These are phyloP conservation scores for Pelodytes ibericus DNA, from an alignment of 2,797 vertebrate genomes.

Conservation along the genomic window DNA sequence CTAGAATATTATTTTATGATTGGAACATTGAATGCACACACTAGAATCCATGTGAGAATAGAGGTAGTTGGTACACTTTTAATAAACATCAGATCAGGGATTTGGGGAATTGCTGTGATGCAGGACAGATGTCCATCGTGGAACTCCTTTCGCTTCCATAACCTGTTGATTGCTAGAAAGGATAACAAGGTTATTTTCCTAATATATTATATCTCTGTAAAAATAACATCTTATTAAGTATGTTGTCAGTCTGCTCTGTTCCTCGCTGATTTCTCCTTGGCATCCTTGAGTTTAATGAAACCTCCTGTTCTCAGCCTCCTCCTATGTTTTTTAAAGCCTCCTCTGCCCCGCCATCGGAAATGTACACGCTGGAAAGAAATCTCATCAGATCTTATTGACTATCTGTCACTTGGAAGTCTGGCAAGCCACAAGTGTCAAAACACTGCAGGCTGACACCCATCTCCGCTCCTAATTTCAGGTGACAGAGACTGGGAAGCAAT, in stretches of 20 bases:
- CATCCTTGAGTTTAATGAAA: constrained; percentile 55
- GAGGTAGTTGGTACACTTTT: too few relatives aligned
- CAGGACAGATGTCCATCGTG: not conserved
- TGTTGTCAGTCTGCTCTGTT: constrained; percentile 51
- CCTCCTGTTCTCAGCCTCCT: constrained; percentile 53
- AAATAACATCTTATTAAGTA: constrained; percentile 56
- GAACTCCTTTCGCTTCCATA: constrained; percentile 14
- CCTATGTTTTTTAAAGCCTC: constrained; percentile 53
- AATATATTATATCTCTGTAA: constrained; percentile 37
- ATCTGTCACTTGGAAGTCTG: constrained; percentile 53
- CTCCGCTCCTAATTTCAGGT: constrained; percentile 53
- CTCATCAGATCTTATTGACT: constrained; percentile 57
- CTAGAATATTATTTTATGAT: too few relatives aligned
- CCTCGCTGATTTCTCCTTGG: constrained; percentile 50
- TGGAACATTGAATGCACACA: too few relatives aligned
- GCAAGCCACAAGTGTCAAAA: constrained; percentile 54
- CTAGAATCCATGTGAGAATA: too few relatives aligned
- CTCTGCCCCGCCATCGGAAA: constrained; percentile 48
- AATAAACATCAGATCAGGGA: too few relatives aligned
- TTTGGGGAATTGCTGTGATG: not conserved
- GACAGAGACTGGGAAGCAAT: constrained; percentile 53
- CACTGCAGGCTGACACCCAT: constrained; percentile 50
- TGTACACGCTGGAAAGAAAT: constrained; percentile 48
- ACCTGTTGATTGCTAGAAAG: constrained; percentile 23
- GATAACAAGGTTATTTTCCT: constrained; percentile 49